These are phyloP conservation scores for Salvator merianae DNA, from an alignment of 2,113 vertebrate genomes.

Conservation along the genomic window DNA sequence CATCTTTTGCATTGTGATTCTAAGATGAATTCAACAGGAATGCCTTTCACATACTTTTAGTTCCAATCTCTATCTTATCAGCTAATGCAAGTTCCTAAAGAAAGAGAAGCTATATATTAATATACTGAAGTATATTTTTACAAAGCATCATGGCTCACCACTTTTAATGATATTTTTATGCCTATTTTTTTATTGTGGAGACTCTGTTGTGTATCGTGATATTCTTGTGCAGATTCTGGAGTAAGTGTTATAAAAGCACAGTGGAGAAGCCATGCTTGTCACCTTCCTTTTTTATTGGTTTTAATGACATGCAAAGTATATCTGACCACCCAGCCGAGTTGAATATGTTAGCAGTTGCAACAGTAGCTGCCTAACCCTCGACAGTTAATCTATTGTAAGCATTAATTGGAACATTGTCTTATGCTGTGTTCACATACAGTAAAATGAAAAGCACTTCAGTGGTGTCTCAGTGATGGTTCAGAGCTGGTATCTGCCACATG, in stretches of 20 bases:
- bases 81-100: not conserved
- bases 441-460: too few relatives aligned
- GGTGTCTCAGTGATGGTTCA: too few relatives aligned
- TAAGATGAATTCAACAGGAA: not conserved
- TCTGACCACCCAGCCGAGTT: too few relatives aligned
- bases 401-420: too few relatives aligned
- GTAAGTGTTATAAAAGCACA: too few relatives aligned
- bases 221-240: not conserved
- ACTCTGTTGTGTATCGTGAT: too few relatives aligned
- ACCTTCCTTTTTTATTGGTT: not conserved
- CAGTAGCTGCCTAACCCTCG: too few relatives aligned
- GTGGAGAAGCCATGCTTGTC: not conserved
- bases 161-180: not conserved
- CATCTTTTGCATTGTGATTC: rapidly evolving
- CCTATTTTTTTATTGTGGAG: not conserved
- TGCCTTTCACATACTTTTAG: not conserved
- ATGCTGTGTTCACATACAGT: too few relatives aligned
- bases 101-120: not conserved
- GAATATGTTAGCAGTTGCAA: too few relatives aligned
- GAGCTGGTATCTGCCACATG: too few relatives aligned
- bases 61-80: not conserved
- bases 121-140: not conserved
- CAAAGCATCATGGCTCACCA: too few relatives aligned
- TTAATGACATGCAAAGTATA: not conserved
- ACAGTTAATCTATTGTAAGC: too few relatives aligned